These are phyloP conservation scores for Hypomesus transpacificus DNA, from an alignment of 2,113 vertebrate species.

Conservation along the genomic window DNA sequence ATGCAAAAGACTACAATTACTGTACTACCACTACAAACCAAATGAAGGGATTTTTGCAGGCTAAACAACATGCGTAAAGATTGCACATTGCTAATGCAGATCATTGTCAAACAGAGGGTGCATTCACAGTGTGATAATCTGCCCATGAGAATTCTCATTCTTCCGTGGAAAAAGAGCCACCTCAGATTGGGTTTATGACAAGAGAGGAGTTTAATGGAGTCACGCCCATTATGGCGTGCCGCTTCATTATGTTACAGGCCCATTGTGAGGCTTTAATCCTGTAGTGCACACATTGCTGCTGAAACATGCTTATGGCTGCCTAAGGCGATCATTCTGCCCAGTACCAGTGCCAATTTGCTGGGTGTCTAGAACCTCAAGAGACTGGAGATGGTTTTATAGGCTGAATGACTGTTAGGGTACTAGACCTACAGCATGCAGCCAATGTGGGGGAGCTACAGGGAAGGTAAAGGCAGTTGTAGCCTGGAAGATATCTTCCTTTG, in stretches of 20 bases:
- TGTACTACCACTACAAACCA: not conserved
- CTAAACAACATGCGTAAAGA: too few species aligned
- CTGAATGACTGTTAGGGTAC: not conserved
- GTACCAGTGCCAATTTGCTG: not conserved
- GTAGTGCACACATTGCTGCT: constrained; percentile 33
- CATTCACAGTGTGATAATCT: not conserved
- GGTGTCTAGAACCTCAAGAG: constrained; percentile 15
- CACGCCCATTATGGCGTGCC: constrained; percentile 51
- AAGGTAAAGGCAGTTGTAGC: too few species aligned
- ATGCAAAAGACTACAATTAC: constrained; percentile 22
- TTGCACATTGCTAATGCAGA: too few species aligned
- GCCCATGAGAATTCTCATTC: not conserved
- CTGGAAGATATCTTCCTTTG: too few species aligned
- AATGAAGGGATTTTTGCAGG: not conserved
- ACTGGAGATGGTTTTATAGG: not conserved
- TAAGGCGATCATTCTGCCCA: constrained; percentile 27
- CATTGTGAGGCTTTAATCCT: constrained; percentile 62
- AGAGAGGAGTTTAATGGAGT: constrained; percentile 57
- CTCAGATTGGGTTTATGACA: too few species aligned
- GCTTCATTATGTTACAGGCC: constrained; percentile 41
- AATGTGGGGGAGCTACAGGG: too few species aligned
- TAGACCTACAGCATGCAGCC: not conserved
- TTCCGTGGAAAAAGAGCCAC: not conserved
- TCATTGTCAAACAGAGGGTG: too few species aligned
- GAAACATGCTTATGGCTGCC: constrained; percentile 46